Conservation (phyloP, 2,113 vertebrate genomes). For the Danionella cerebrum region DNA sequence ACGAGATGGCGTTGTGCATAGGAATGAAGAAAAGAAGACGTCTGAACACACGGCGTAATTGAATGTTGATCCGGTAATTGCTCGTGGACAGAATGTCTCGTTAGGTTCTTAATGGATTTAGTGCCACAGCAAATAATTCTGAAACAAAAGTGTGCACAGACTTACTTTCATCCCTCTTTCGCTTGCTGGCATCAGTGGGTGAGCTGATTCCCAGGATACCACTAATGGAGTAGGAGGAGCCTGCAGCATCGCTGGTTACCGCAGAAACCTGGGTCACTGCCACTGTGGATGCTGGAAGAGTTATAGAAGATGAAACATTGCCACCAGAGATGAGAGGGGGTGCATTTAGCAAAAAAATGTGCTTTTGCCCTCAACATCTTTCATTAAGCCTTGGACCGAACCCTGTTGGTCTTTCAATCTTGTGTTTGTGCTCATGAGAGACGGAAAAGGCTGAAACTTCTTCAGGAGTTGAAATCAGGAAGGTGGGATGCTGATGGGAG, state of each 20-base stretch:
- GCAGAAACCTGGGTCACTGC: conserved; percentile 89
- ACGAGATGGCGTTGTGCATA: conserved; percentile 21
- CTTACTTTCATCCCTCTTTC: conserved; percentile 94
- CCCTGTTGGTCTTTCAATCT: too few species aligned
- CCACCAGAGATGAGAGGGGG: too few species aligned
- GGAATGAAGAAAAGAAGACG: neutral
- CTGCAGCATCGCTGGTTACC: conserved; percentile 85
- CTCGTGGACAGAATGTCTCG: neutral
- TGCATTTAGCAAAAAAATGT: too few species aligned
- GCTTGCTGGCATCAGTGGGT: conserved; percentile 82
- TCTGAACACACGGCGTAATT: neutral
- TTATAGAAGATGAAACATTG: conserved; percentile 25
- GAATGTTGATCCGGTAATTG: neutral
- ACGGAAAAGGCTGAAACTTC: too few species aligned
- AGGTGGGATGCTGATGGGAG: too few species aligned
- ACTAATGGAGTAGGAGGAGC: conserved; percentile 97
- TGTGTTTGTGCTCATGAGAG: too few species aligned
- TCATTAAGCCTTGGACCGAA: too few species aligned
- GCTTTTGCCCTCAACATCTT: too few species aligned
- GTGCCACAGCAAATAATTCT: neutral
- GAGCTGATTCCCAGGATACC: conserved; percentile 96
- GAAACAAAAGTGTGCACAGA: neutral
- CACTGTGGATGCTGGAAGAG: conserved; percentile 77
- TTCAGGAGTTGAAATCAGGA: too few species aligned
- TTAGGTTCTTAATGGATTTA: neutral